These are phyloP conservation scores for Caradrina clavipalpis DNA, from an alignment of 2,888 invertebrate species.

Conservation along the genomic window DNA sequence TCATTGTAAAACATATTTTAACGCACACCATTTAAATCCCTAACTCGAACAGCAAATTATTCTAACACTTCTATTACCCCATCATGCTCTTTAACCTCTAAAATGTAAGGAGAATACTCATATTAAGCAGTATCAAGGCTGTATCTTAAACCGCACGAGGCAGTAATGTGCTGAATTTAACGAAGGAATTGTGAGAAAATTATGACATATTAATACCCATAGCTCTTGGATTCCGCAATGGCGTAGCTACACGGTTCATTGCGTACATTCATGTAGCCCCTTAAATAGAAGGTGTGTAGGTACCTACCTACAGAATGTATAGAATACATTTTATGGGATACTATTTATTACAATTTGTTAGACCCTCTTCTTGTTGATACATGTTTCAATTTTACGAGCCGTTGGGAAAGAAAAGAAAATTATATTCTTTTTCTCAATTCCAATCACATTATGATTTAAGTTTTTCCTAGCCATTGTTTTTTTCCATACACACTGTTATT, in stretches of 20 bases:
- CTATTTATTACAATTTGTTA: not conserved
- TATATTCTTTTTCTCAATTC: not conserved
- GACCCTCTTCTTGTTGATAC: not conserved
- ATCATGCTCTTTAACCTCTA: slow-evolving; percentile 32
- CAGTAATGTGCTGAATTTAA: slow-evolving; percentile 36
- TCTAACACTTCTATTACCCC: not conserved
- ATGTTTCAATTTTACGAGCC: not conserved
- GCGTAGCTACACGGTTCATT: slow-evolving; percentile 6
- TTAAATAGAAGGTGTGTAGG: not conserved
- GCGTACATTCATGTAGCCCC: not conserved
- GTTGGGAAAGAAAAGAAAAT: not conserved
- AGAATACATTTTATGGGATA: not conserved
- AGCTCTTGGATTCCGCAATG: slow-evolving; percentile 24
- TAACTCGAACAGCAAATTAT: not conserved
- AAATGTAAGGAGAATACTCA: slow-evolving; percentile 17
- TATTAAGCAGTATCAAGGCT: slow-evolving; percentile 37
- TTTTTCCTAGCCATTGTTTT: too few species aligned
- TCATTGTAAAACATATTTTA: too few species aligned
- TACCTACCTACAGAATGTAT: not conserved
- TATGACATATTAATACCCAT: slow-evolving; percentile 30
- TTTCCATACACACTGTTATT: too few species aligned
- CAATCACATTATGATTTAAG: not conserved
- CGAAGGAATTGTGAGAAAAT: slow-evolving; percentile 42
- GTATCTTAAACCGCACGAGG: slow-evolving; percentile 30
- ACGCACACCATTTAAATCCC: too few species aligned